Evolutionary conservation across 2,888 invertebrate genomes (phyloP).

Genomic region (Macaria liturata): DNA sequence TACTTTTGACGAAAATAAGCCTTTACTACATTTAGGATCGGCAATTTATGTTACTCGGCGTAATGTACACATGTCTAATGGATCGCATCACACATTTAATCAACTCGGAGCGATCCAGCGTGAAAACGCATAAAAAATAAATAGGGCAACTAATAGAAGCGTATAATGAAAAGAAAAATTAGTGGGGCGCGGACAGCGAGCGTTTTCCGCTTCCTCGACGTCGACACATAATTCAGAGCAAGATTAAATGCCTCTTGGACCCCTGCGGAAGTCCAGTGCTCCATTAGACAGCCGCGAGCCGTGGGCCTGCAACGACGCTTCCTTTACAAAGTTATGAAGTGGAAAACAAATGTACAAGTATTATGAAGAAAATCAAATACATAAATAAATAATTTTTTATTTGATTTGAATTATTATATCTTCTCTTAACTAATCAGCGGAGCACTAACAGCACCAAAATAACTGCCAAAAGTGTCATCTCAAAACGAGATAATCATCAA

Average conservation of each 20-base stretch:
- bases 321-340: conserved; percentile 11
- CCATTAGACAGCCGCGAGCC: conserved; percentile 67
- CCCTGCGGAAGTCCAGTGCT: conserved; percentile 68
- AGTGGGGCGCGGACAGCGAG: conserved; percentile 63
- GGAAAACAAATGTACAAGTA: no score
- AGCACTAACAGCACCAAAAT: no score
- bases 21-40: conserved; percentile 12
- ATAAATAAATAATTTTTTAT: no score
- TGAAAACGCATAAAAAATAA: conserved; percentile 36
- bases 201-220: conserved; percentile 72
- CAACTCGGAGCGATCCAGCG: conserved; percentile 1
- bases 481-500: conserved; percentile 3
- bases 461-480: not conserved
- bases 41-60: no score
- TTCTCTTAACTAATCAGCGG: no score
- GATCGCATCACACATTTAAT: conserved; percentile 3
- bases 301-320: conserved; percentile 33
- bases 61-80: no score
- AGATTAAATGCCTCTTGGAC: conserved; percentile 79
- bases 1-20: conserved; percentile 26
- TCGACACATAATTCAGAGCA: conserved; percentile 77
- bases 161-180: conserved; percentile 69
- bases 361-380: no score
- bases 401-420: no score
- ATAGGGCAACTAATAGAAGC: conserved; percentile 47